Evolutionary conservation across 1,140 invertebrate species (phyloP), one percentile per base, ranked within the genome.

Genomic region (Ceratoteleas bidentatus): DNA sequence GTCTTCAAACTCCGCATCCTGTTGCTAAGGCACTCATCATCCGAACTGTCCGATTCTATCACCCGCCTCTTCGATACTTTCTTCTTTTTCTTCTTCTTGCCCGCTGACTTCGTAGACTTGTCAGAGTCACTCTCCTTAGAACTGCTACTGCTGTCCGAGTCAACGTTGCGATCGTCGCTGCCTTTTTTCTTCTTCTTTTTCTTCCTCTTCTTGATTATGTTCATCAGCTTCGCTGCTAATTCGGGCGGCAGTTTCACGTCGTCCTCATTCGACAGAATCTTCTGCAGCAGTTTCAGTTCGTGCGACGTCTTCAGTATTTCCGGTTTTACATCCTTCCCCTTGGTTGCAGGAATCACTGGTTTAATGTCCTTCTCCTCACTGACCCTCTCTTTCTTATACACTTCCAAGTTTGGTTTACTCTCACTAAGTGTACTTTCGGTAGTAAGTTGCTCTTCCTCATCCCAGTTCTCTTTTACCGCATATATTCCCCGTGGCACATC

Each of bases 21-120:
- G 2, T 40, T 11, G 43, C 43, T 45, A 34, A 88, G 62, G 53
- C 24, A 64, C 15, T 91, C 88, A n/a, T 89, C 87, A 0, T 90
- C 89, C 2, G 88, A 90, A 61, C 87, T 90, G 3, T 90, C 88
- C 0, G 90, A 89, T 9, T 84, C 61, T 11, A 89, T 88, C 0
- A 87, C 64, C 9, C 83, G 82, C 54, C 86, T 85, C 50, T 87
- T 90, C 5, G 86, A 87, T 47, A 58, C 84, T 0, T 36, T 45
- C 69, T 85, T 90, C 36, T 87, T 88, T 9, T 85, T 85, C 34
- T 76, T 69, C 8, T 50, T 70, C 52, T 65, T 61, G 10, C 13
- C 66, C 32, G 38, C 15, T 10, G 15, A 54, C 14, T 74, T 64
- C 0, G 32, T 14, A 3, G 60, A 47, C 32, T 40, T 32, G 40